Percentiles rank a stretch among this genome's conserved stretches.
Evolutionary conservation across 2,797 vertebrate species (phyloP).

Genomic region (Pseudomugil tenellus): DNA sequence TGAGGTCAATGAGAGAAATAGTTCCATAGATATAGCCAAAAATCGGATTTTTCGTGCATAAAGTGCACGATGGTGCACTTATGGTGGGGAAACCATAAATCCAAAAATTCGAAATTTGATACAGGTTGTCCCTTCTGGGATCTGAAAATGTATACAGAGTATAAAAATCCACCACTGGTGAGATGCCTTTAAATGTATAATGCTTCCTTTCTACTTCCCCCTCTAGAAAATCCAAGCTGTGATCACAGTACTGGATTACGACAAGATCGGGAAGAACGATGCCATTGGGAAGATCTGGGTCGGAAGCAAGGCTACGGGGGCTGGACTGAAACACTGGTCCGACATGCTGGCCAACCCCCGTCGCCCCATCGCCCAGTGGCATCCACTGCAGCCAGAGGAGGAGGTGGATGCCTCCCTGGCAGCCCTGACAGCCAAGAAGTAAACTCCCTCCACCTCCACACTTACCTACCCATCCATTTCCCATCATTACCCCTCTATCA

Average conservation of each 20-base stretch:
- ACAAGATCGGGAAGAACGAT: conserved; percentile 98
- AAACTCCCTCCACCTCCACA: conserved; percentile 61
- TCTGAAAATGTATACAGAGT: too few relatives aligned
- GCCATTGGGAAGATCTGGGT: conserved; percentile 98
- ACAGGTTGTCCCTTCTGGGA: too few relatives aligned
- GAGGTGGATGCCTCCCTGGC: conserved; percentile 90
- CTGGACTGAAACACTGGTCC: conserved; percentile 96
- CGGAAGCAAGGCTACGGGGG: conserved; percentile 90
- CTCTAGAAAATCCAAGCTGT: conserved; percentile 97
- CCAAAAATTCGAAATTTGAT: too few relatives aligned
- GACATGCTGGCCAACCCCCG: conserved; percentile 98
- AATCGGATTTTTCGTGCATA: too few relatives aligned
- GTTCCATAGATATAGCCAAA: too few relatives aligned
- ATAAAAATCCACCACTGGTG: too few relatives aligned
- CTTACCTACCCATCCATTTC: conserved; percentile 57
- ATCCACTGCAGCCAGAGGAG: conserved; percentile 96
- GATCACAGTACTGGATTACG: conserved; percentile 97
- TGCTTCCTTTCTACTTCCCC: conserved; percentile 13
- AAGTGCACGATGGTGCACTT: too few relatives aligned
- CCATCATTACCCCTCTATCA: conserved; percentile 33
- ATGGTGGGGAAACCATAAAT: too few relatives aligned
- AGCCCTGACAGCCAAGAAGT: conserved; percentile 93
- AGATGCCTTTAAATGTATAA: neutral
- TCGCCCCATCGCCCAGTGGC: conserved; percentile 97
- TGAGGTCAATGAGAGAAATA: too few relatives aligned